Evolutionary conservation across 2,113 vertebrate genomes (phyloP), one percentile per base, ranked within the genome.

Genomic region (Oryzias curvinotus): DNA sequence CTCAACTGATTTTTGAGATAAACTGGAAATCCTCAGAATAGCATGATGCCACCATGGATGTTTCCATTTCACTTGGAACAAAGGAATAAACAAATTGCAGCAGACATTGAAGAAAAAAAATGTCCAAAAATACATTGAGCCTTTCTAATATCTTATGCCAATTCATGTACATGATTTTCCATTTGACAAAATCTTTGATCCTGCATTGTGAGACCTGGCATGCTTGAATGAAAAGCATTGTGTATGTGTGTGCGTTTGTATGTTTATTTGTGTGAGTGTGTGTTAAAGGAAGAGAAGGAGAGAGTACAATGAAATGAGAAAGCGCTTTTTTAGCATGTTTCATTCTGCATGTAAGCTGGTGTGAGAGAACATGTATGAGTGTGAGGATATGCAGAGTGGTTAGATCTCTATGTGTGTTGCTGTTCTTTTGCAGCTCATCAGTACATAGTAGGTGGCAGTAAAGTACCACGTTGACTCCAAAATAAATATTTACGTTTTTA

Each of bases 201-300:
- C 70, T 91, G 91, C 90, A 91, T 91, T 91, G 79, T 92, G 85
- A 81, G 87, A 85, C 87, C 86, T 91, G 87, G 91, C 91, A 92
- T 92, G 91, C 79, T 73, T 75, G 86, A 89, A 90, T 91, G 88
- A 89, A 85, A 84, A 82, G 80, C 81, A 88, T 87, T 83, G 81
- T 49, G 49, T 69, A 80, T 15, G 36, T 6, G n/a, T 42, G 53
- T 61, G 52, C 28, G 26, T 52, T 23, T 62, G 73, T 73, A 60
- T 67, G 65, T 45, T 67, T 47, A 18, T 69, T 57, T 30, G 66
- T 52, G 62, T 68, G 68, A 41, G 60, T 64, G 44, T 64, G 50
- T 19, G 15, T 21, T 28, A 18, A 49, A 50, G 48, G 14, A 26
- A 44, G 26, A 30, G 13, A 58, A 7, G 14, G n/a, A 47, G 16